Base-by-base conservation (phyloP, 1,140 invertebrate species). In the Amphibalanus amphitrite region DNA sequence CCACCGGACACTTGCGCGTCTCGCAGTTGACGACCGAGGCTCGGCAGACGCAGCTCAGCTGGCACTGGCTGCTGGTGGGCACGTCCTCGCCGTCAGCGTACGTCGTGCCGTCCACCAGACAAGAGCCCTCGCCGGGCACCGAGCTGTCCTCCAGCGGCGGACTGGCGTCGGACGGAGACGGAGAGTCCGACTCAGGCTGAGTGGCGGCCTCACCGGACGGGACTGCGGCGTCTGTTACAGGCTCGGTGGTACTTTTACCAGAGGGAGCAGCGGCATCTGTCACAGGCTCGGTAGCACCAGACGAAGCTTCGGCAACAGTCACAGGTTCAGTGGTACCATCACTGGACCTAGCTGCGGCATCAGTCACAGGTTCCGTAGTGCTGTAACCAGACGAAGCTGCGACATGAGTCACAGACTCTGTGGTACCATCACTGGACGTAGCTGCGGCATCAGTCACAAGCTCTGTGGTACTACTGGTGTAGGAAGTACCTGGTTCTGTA, bases 11-110 rank as follows among this genome's bases (percentile, higher is more conserved):
- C 73, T 86, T 79, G 17, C 90, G 85, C 69, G 86, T 81, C 74
- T 89, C 86, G 81, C 93, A 95, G 76, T 90, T 86, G 29, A 93
- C 83, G 75, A 94, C 90, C 76, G 91, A 93, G 78, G 90, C 93
- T 29, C 89, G 75, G 79, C 93, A 95, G 76, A 80, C 84, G 76
- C 93, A 95, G 76, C 84, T 84, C 33, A 85, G 78, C 78, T 92
- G 90, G 78, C 92, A 94, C 33, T 81, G 79, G 76, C 88, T 88
- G 1, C 83, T 82, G 64, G 87, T 84, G 65, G 90, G 89, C 67
- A 94, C 86, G 15, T 79, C 78, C 26, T 87, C 75, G 77, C 90
- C 89, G 78, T 93, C 91, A 75, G 76, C 81, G 76, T 90, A 93
- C 26, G 89, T 90, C 75, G 87, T 83, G 68, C 88, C 88, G 78